phyloP scores from a whole-genome alignment of 2,113 vertebrate genomes.

The Sprattus sprattus region DNA sequence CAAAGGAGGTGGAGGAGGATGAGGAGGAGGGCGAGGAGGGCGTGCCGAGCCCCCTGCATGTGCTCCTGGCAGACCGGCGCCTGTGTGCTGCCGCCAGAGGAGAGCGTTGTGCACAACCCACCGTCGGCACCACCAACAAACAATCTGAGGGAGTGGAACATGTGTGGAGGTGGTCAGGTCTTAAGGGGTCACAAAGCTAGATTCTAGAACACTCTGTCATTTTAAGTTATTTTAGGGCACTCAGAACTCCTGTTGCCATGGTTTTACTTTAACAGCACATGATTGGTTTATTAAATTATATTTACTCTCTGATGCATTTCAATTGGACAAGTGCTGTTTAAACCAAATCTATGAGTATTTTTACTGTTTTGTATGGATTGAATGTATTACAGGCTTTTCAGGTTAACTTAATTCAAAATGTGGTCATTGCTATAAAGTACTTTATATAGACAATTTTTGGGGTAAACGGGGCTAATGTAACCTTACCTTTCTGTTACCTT shows the following conservation, averaged over 20 bases:
- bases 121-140: neutral
- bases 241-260: neutral
- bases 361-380: neutral
- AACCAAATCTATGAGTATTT: neutral
- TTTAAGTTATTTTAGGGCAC: neutral
- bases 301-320: neutral
- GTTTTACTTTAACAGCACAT: neutral
- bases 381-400: neutral
- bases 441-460: neutral
- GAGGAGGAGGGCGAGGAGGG: slow-evolving; percentile 31
- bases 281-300: slow-evolving; percentile 16
- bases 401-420: neutral
- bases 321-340: neutral
- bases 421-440: neutral
- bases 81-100: slow-evolving; percentile 25
- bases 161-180: neutral
- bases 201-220: neutral
- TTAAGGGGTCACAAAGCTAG: neutral
- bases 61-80: slow-evolving; percentile 46
- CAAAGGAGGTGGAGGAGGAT: slow-evolving; percentile 29
- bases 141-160: neutral
- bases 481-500: neutral
- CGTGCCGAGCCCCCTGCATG: slow-evolving; percentile 49
- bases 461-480: neutral
- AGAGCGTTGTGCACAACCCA: neutral